A percentile compares a stretch with the other conserved stretches of the same genome.
These are phyloP conservation scores for Aurelia sp. DNA, from an alignment of 30 jellyfish, hydroid and myxozoan genomes.

Conservation along the genomic window DNA sequence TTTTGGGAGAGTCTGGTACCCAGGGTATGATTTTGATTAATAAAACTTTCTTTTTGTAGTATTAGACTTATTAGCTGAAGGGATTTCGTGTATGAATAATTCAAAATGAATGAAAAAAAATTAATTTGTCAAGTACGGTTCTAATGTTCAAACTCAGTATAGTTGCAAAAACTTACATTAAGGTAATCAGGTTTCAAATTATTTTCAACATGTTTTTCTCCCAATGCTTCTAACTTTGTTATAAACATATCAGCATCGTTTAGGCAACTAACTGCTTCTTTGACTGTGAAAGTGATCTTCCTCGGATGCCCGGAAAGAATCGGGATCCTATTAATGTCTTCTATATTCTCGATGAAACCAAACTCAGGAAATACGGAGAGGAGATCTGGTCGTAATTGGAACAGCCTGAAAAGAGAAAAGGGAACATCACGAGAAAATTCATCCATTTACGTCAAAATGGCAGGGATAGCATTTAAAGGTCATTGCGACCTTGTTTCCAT, in stretches of 20 bases:
- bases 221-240: conserved; percentile 52
- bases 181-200: conserved; percentile 76
- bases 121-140: no score
- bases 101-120: no score
- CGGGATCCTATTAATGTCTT: conserved; percentile 29
- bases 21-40: no score
- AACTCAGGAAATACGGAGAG: conserved; percentile 72
- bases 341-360: conserved; percentile 28
- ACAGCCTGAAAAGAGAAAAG: conserved; percentile 9
- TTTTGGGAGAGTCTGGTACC: no score
- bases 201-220: conserved; percentile 75
- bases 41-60: no score
- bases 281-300: conserved; percentile 55
- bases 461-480: no score
- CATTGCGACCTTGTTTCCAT: no score
- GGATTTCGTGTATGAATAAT: no score
- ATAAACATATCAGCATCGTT: conserved; percentile 74
- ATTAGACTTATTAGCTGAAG: no score
- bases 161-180: conserved; percentile 19
- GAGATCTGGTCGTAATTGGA: conserved; percentile 69
- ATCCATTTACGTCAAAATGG: no score
- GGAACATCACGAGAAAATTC: no score
- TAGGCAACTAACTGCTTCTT: conserved; percentile 59
- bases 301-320: conserved; percentile 76
- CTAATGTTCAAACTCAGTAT: no score